Percentiles rank a stretch among this genome's conserved stretches.
phyloP scores from a whole-genome alignment of 2,113 vertebrate genomes.

The Passer domesticus region DNA sequence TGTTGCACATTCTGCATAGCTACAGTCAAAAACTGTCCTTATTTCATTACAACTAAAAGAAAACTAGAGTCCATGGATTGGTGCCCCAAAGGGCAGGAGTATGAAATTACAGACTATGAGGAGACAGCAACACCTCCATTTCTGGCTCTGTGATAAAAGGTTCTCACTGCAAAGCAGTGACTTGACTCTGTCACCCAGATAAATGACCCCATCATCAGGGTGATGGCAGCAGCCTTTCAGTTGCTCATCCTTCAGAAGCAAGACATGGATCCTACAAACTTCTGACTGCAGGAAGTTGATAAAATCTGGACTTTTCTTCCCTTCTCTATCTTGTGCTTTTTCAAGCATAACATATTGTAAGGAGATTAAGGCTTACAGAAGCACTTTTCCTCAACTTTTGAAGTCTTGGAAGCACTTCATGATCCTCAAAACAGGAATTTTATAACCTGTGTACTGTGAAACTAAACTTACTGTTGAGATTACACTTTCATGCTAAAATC shows the following conservation, averaged over 20 bases:
- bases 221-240: not conserved
- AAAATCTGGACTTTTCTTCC: not conserved
- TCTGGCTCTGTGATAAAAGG: not conserved
- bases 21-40: not conserved
- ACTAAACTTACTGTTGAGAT: not conserved
- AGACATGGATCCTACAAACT: not conserved
- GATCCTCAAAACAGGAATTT: not conserved
- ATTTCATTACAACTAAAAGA: not conserved
- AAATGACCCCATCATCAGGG: not conserved
- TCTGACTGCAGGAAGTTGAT: not conserved
- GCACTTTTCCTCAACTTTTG: not conserved
- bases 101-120: not conserved
- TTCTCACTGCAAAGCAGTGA: not conserved
- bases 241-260: not conserved
- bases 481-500: constrained; percentile 30
- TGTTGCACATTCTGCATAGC: not conserved
- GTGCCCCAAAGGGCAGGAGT: fast-evolving
- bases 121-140: not conserved
- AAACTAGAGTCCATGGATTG: not conserved
- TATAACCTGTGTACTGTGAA: not conserved
- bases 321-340: not conserved
- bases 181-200: not conserved
- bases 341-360: not conserved
- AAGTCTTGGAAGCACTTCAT: not conserved
- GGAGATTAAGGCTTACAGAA: not conserved